These are phyloP conservation scores for Sebastolobus alascanus DNA, from an alignment of 2,797 vertebrate species.

Conservation along the genomic window DNA sequence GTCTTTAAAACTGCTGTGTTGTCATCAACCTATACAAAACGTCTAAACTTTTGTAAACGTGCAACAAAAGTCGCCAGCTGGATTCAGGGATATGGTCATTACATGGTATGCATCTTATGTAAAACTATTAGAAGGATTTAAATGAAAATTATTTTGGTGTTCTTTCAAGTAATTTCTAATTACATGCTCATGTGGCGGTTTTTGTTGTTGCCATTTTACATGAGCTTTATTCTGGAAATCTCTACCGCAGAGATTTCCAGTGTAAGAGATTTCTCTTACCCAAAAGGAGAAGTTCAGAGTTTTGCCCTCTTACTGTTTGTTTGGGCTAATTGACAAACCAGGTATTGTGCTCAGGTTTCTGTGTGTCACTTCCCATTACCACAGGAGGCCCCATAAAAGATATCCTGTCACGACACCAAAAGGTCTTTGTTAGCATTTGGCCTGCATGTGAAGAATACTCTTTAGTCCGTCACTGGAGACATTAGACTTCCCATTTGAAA, in stretches of 20 bases:
- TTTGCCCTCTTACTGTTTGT: slow-evolving; percentile 51
- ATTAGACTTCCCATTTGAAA: slow-evolving; percentile 54
- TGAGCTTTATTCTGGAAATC: neutral
- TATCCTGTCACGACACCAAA: slow-evolving; percentile 77
- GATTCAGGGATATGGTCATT: neutral
- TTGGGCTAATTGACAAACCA: slow-evolving; percentile 77
- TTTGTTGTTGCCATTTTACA: neutral
- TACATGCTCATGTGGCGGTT: neutral
- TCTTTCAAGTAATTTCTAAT: neutral
- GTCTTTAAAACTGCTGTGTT: too few species aligned
- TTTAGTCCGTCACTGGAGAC: slow-evolving; percentile 50
- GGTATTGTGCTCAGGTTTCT: slow-evolving; percentile 63
- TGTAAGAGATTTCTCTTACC: neutral
- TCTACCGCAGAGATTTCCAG: neutral
- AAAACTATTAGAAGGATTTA: neutral
- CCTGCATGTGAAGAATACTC: slow-evolving; percentile 55
- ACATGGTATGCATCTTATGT: neutral
- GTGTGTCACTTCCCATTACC: slow-evolving; percentile 68
- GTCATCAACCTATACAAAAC: too few species aligned
- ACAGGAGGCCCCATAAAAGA: slow-evolving; percentile 72
- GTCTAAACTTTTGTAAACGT: too few species aligned
- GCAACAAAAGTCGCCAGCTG: neutral
- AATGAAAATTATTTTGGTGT: neutral
- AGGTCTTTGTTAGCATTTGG: slow-evolving; percentile 77
- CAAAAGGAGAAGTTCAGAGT: slow-evolving; percentile 47